Conservation (phyloP, 2,888 invertebrate species). For the Microctonus aethiopoides region DNA sequence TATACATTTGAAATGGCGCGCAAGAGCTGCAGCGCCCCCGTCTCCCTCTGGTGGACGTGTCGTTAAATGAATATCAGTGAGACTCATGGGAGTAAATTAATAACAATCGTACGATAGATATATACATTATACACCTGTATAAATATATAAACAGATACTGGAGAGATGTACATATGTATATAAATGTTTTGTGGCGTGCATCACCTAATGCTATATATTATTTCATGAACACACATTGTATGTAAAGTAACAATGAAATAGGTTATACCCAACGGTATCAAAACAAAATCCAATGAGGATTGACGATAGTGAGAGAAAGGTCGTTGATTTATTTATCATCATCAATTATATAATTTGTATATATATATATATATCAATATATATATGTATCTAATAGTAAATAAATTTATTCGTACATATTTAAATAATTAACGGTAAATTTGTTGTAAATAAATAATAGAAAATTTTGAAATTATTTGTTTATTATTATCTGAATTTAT, state of each 20-base stretch:
- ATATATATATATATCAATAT: background rate
- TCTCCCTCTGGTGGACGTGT: constrained; percentile 39
- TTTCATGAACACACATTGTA: background rate
- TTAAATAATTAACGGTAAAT: background rate
- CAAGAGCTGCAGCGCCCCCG: constrained; percentile 10
- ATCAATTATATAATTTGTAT: background rate
- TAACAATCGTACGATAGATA: constrained; percentile 50
- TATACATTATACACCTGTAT: background rate
- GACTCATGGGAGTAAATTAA: constrained; percentile 63
- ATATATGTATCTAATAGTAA: background rate
- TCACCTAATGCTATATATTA: background rate
- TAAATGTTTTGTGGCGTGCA: background rate
- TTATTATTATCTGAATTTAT: no score
- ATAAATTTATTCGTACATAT: background rate
- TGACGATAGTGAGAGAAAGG: background rate
- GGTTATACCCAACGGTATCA: background rate
- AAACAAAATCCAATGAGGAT: background rate
- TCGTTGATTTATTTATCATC: background rate
- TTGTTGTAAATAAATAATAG: background rate
- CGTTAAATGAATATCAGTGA: constrained; percentile 65
- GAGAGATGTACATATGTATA: background rate
- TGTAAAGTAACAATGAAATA: background rate
- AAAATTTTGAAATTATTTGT: no score
- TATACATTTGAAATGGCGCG: background rate
- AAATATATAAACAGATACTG: background rate